Evolutionary conservation across 2,797 vertebrate species (phyloP).

Genomic region (Zenarchopterus dispar): DNA sequence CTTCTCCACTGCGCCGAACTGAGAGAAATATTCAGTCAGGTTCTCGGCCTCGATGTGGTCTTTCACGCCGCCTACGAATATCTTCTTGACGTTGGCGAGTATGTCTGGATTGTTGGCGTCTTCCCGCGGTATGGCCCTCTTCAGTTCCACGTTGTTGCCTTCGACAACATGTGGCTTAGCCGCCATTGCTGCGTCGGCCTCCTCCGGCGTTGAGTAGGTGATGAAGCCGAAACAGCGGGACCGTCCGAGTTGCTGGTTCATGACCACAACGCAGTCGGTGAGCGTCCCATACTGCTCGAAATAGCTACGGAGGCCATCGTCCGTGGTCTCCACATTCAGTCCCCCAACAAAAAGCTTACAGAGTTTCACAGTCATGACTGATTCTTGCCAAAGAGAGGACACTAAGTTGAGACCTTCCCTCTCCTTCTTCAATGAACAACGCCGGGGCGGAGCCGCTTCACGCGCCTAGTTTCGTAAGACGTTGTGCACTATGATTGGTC

Average conservation of each 20-base stretch:
- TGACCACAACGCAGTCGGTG: conserved; percentile 95
- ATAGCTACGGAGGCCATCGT: conserved; percentile 90
- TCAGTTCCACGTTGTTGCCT: conserved; percentile 95
- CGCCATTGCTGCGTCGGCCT: conserved; percentile 96
- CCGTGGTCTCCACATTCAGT: conserved; percentile 95
- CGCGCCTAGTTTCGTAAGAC: conserved; percentile 42
- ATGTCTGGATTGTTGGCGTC: conserved; percentile 94
- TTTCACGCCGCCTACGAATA: conserved; percentile 94
- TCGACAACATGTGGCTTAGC: conserved; percentile 95
- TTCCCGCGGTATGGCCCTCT: conserved; percentile 93
- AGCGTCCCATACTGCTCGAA: conserved; percentile 94
- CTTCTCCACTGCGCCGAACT: conserved; percentile 94
- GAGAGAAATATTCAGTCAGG: conserved; percentile 90
- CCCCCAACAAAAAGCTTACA: conserved; percentile 98
- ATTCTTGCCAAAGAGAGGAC: conserved; percentile 42
- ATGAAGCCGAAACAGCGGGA: conserved; percentile 98
- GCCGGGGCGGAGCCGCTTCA: conserved; percentile 51
- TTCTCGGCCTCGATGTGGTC: conserved; percentile 90
- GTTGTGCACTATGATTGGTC: conserved; percentile 61
- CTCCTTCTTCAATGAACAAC: conserved; percentile 77
- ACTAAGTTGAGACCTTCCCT: conserved; percentile 42
- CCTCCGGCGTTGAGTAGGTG: conserved; percentile 92
- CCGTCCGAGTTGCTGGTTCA: conserved; percentile 92
- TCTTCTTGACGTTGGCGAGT: conserved; percentile 96
- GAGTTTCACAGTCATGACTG: conserved; percentile 84